These are phyloP conservation scores for Polyodon spathula DNA, from an alignment of 2,113 vertebrate genomes.

Conservation along the genomic window DNA sequence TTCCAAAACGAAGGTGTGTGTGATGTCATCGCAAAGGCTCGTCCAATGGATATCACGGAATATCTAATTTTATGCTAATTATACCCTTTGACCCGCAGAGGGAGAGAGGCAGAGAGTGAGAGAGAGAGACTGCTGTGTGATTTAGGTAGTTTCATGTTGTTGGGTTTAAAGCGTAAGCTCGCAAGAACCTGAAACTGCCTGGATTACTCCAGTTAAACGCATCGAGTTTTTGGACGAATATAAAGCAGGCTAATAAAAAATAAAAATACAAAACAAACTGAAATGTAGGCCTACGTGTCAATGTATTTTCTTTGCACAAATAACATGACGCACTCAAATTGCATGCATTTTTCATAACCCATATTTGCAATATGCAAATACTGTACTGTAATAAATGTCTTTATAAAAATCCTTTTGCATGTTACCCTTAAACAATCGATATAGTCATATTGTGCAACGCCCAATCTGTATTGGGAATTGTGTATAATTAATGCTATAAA, in stretches of 20 bases:
- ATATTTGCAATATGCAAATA: too few relatives aligned
- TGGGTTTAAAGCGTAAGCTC: constrained; percentile 62
- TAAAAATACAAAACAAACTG: too few relatives aligned
- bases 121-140: constrained; percentile 54
- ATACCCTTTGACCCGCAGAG: constrained; percentile 36
- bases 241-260: neutral
- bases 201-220: constrained; percentile 61
- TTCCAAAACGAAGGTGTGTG: constrained; percentile 24
- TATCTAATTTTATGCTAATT: constrained; percentile 11
- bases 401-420: too few relatives aligned
- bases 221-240: constrained; percentile 7
- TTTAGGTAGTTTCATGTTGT: constrained; percentile 86
- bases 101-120: constrained; percentile 24
- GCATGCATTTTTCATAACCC: too few relatives aligned
- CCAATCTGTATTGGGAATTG: too few relatives aligned
- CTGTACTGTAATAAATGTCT: too few relatives aligned
- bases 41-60: constrained; percentile 22
- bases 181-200: constrained; percentile 75
- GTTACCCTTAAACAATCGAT: too few relatives aligned
- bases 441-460: too few relatives aligned
- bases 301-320: too few relatives aligned
- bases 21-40: constrained; percentile 33
- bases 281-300: too few relatives aligned
- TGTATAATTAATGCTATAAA: too few relatives aligned
- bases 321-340: too few relatives aligned